Evolutionary conservation across 1,140 invertebrate genomes (phyloP), one percentile per base, ranked within the genome.

Genomic region (Capitella teleta): DNA sequence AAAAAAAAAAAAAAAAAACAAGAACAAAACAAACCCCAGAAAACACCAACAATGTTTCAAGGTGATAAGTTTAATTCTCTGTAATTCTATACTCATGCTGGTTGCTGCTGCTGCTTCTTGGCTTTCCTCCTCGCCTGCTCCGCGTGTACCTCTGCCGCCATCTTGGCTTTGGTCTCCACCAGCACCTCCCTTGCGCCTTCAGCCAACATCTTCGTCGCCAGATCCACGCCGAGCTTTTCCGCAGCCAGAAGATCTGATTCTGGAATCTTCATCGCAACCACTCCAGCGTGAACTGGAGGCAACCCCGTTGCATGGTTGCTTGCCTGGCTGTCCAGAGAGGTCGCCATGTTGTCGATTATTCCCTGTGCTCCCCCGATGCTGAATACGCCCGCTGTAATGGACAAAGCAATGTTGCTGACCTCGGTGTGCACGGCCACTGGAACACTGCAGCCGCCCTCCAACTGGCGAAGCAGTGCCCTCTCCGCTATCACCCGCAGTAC

Each of bases 381-480:
- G 84, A 87, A 95, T 1, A 96, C 90, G 21, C 85, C 89, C 40
- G 89, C 91, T 46, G 79, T 79, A n/a, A n/a, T n/a, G n/a, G n/a
- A n/a, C n/a, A n/a, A n/a, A n/a, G n/a, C n/a, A n/a, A n/a, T n/a
- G n/a, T 64, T 56, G 25, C 48, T 52, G 3, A 76, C 48, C 34
- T 57, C 56, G 40, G 80, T 79, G 28, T 60, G 55, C 3, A 92
- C 85, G n/a, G 85, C 91, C 1, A 97, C 87, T 16, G 93, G 93
- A 1, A 92, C 90, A 54, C 89, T 94, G 74, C 93, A 98, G 10
- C 92, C 92, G 42, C 92, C 93, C 51, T 91, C 83, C 70, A 96
- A 74, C 18, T 81, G 85, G 68, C 83, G 83, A 5, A 97, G 74
- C 64, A 95, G 91, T 45, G 85, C 84, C 44, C 93, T 77, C 67